phyloP scores from a whole-genome alignment of 2,797 vertebrate species.

The Anguilla obscura region DNA sequence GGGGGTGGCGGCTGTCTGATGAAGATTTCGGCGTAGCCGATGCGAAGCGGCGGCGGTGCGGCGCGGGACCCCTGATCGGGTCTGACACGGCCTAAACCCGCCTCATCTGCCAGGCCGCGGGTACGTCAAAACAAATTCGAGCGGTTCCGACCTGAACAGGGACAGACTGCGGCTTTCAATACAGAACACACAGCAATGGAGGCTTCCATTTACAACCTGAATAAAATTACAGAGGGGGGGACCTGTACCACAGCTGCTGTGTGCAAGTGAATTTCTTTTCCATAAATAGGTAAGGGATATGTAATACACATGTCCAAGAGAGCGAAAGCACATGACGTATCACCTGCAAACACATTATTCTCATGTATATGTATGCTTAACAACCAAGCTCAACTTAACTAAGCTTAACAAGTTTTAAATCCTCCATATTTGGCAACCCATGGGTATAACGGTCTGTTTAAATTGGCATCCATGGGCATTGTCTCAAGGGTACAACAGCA shows the following conservation, averaged over 20 bases:
- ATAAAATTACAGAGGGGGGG: background rate
- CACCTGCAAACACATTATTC: background rate
- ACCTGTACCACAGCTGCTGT: background rate
- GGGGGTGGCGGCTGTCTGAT: slow-evolving; percentile 25
- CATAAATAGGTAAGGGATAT: background rate
- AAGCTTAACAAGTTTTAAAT: background rate
- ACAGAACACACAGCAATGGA: background rate
- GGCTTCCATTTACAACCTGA: background rate
- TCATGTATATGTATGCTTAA: background rate
- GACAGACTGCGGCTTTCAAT: slow-evolving; percentile 60
- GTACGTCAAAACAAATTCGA: slow-evolving; percentile 61
- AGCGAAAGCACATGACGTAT: background rate
- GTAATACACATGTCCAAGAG: background rate
- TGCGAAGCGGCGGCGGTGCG: background rate
- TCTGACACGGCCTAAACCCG: slow-evolving; percentile 63
- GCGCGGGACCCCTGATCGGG: slow-evolving; percentile 55
- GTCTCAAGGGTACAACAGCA: background rate
- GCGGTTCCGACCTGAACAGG: slow-evolving; percentile 68
- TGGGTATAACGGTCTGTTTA: background rate
- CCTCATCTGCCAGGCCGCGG: slow-evolving; percentile 34
- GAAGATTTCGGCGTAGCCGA: slow-evolving; percentile 43
- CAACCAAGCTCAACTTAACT: too few species aligned
- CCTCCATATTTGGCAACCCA: background rate
- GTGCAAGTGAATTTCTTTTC: background rate
- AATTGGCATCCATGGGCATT: background rate